A percentile compares a stretch with the other conserved stretches of the same genome.
phyloP scores from a whole-genome alignment of 2,797 vertebrate species.

The Sylvilagus floridanus region DNA sequence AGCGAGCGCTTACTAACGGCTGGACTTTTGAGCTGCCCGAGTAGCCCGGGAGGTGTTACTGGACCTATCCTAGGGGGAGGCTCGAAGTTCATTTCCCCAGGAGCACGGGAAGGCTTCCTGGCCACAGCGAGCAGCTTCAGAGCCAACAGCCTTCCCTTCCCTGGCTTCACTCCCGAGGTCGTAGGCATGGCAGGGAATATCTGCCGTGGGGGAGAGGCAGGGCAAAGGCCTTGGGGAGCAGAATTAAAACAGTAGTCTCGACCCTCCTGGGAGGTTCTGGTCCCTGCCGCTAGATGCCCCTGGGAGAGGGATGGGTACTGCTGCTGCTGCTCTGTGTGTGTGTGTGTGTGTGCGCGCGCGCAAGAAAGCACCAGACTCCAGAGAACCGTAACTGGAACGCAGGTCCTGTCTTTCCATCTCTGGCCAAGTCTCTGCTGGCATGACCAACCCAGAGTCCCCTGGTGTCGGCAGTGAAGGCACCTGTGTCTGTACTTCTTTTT shows the following conservation, averaged over 20 bases:
- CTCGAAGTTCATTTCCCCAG: neutral
- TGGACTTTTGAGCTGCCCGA: neutral
- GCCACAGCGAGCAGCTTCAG: neutral
- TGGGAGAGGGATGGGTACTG: neutral
- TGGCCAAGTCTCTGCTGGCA: neutral
- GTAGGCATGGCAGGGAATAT: neutral
- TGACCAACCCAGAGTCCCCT: neutral
- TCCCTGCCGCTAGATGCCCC: neutral
- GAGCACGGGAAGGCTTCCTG: neutral
- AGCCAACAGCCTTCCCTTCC: neutral
- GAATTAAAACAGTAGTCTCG: neutral
- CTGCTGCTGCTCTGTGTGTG: neutral
- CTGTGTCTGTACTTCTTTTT: neutral
- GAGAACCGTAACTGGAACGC: neutral
- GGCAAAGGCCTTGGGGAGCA: neutral
- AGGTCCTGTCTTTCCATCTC: neutral
- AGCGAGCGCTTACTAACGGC: rapidly evolving
- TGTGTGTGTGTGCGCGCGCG: neutral
- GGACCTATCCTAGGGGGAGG: neutral
- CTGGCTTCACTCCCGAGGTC: neutral
- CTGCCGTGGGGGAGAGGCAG: neutral
- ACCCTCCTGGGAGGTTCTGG: neutral
- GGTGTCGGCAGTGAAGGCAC: neutral
- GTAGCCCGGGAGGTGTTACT: neutral
- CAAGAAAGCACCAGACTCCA: neutral